phyloP scores from a whole-genome alignment of 2,797 vertebrate genomes.

The Naso thynnoides region DNA sequence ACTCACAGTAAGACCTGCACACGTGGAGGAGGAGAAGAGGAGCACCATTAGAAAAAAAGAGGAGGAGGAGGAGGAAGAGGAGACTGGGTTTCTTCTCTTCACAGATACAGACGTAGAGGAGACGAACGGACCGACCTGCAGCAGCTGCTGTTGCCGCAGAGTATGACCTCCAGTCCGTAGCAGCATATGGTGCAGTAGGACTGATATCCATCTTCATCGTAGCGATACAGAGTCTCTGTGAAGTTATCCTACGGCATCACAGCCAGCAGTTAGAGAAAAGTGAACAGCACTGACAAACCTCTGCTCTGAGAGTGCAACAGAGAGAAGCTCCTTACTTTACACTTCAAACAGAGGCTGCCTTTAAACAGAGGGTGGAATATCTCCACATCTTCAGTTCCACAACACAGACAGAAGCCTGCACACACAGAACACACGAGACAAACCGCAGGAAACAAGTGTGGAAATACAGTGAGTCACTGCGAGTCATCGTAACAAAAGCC shows the following conservation, averaged over 20 bases:
- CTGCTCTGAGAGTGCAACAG: background rate
- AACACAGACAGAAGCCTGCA: constrained; percentile 84
- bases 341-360: constrained; percentile 82
- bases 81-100: no score
- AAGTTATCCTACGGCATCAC: constrained; percentile 76
- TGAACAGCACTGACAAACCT: no score
- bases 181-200: constrained; percentile 88
- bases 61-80: background rate
- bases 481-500: no score
- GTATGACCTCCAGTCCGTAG: constrained; percentile 83
- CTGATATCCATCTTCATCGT: constrained; percentile 87
- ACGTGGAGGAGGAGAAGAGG: background rate
- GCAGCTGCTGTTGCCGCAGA: constrained; percentile 85
- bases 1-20: constrained; percentile 91
- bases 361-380: constrained; percentile 83
- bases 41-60: background rate
- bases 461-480: no score
- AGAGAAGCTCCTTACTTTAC: constrained; percentile 75
- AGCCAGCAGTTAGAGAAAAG: no score
- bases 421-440: no score
- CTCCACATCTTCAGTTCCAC: constrained; percentile 61
- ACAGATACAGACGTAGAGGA: rapidly evolving
- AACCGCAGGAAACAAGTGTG: background rate
- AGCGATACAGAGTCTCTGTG: constrained; percentile 81
- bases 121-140: constrained; percentile 70